These are phyloP conservation scores for Python bivittatus DNA, from an alignment of 2,113 vertebrate species.

Conservation along the genomic window DNA sequence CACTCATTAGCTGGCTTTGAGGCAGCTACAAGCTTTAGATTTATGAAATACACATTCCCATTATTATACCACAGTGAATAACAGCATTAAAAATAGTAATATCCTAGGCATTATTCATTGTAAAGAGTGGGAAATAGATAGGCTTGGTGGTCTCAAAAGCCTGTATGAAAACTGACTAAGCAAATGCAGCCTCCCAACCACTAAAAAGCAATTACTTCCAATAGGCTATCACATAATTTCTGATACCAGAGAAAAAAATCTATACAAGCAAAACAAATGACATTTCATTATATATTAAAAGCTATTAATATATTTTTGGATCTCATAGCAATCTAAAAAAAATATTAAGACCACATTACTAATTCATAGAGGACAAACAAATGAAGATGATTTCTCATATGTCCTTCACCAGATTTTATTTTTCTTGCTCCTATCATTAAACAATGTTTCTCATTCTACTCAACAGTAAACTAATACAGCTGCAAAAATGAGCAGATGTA, in stretches of 20 bases:
- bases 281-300: constrained; percentile 12
- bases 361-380: constrained; percentile 53
- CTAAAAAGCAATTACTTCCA: background rate
- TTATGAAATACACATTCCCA: background rate
- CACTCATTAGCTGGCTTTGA: background rate
- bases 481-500: background rate
- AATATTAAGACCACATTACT: constrained; percentile 61
- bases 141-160: background rate
- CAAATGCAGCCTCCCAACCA: background rate
- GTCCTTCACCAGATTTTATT: constrained; percentile 54
- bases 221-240: background rate
- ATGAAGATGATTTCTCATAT: constrained; percentile 51
- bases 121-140: background rate
- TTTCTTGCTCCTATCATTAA: constrained; percentile 38
- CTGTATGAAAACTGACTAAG: background rate
- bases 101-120: background rate
- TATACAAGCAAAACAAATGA: background rate
- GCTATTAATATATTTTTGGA: constrained; percentile 7
- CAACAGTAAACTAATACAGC: background rate
- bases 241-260: background rate
- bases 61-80: background rate
- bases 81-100: background rate
- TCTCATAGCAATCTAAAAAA: constrained; percentile 42
- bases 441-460: constrained; percentile 44
- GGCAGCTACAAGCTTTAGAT: background rate